Percentiles rank a stretch among this genome's conserved stretches.
Conservation (phyloP, 1,140 invertebrate genomes). For the Charaxes varanes region DNA sequence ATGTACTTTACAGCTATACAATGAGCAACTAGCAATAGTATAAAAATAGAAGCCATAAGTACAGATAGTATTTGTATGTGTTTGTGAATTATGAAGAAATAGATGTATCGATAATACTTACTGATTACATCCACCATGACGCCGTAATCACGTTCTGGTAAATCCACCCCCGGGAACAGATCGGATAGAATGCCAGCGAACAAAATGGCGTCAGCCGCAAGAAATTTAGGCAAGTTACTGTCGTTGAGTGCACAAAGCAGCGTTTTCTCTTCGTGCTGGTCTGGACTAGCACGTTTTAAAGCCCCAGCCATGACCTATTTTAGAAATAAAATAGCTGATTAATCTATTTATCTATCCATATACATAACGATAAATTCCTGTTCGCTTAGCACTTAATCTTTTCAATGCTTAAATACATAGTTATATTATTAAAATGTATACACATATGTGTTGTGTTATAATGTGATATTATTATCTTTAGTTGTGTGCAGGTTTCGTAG, state of each 20-base stretch:
- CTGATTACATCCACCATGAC: conserved; percentile 78
- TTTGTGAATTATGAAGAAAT: conserved; percentile 2
- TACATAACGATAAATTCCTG: too few relatives aligned
- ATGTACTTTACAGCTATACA: too few relatives aligned
- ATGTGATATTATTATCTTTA: too few relatives aligned
- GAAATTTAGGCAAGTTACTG: conserved; percentile 94
- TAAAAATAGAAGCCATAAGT: too few relatives aligned
- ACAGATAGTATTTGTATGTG: too few relatives aligned
- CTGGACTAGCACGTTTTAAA: conserved; percentile 88
- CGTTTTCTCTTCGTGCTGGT: conserved; percentile 86
- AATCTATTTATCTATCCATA: too few relatives aligned
- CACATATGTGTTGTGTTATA: too few relatives aligned
- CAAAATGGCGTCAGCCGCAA: conserved; percentile 88
- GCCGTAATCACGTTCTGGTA: conserved; percentile 87
- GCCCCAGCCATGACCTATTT: conserved; percentile 88
- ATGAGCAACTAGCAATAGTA: too few relatives aligned
- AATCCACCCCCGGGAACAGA: conserved; percentile 88
- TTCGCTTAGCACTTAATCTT: too few relatives aligned
- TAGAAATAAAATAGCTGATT: not conserved
- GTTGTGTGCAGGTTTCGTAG: too few relatives aligned
- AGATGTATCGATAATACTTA: conserved; percentile 28
- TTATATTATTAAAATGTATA: too few relatives aligned
- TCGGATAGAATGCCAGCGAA: conserved; percentile 92
- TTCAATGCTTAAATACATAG: too few relatives aligned
- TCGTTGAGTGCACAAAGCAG: conserved; percentile 89